Percentiles rank a stretch among this genome's conserved stretches.
phyloP scores from a whole-genome alignment of 2,888 invertebrate genomes.

The Vannuccia rotundouncinata region DNA sequence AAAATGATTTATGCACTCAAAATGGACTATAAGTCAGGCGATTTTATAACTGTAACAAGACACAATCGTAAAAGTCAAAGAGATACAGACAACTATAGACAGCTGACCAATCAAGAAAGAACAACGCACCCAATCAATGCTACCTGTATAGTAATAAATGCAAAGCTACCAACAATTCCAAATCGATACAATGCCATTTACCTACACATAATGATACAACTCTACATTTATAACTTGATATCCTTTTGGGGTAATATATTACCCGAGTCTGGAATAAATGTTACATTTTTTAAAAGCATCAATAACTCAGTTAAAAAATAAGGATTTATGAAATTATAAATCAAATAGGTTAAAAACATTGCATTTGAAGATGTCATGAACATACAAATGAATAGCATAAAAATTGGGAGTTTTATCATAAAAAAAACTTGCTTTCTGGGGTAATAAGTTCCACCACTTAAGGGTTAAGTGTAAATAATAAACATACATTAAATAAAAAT shows the following conservation, averaged over 20 bases:
- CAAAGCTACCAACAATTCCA: neutral
- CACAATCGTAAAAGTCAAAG: no score
- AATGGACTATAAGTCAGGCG: no score
- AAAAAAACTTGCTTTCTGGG: neutral
- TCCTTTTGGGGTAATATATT: constrained; percentile 20
- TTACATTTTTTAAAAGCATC: neutral
- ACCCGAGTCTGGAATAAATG: neutral
- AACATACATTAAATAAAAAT: no score
- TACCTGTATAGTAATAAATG: neutral
- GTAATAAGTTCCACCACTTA: constrained; percentile 11
- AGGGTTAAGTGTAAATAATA: no score
- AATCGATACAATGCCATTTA: neutral
- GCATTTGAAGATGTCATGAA: constrained; percentile 9
- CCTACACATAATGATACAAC: neutral
- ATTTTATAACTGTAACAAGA: no score
- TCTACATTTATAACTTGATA: neutral
- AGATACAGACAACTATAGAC: no score
- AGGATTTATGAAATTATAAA: neutral
- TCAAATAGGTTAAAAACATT: constrained; percentile 4
- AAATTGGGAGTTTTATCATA: neutral
- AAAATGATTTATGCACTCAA: no score
- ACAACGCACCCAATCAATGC: no score
- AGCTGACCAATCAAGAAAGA: no score
- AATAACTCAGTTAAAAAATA: neutral
- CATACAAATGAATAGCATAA: neutral